Base-by-base conservation (phyloP, 2,888 invertebrate genomes). In the Sisyra nigra region DNA sequence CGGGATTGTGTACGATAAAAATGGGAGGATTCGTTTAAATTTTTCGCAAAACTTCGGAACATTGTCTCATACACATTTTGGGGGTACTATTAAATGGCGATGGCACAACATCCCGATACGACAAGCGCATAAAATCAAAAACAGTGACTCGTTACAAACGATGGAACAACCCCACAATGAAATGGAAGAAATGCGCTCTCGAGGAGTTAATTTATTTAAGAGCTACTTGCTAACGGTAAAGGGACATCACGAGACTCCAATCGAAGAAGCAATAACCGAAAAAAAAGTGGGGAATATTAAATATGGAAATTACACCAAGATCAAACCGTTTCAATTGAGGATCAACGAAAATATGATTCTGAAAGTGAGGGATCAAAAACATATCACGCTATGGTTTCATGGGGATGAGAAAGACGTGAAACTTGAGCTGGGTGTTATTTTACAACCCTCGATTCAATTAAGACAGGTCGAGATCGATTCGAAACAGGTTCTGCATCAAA, bases 11-110 rank as follows among this genome's bases (percentile, higher is more conserved):
- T 40, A 40, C 9, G 40, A 40, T 10, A 29, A 14, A 7, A 31
- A 2, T 9, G 40, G 40, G 2, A 30, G 9, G 9, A 31, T 11
- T 15, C 13, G 10, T 14, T 15, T 40, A 5, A 40, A 40, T 30
- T 40, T 30, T 40, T 40, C 31, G 10, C 40, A 40, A 31, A 40
- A 40, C 13, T 40, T 40, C 13, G 40, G 40, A 7, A 13, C 30
- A 8, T 19, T 11, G 14, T 29, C 30, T 10, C n/a, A 40, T 31
- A 40, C 29, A 3, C 2, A 15, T 1, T 11, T 2, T 18, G 19
- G 19, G n/a, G n/a, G 10, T 9, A 4, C n/a, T 8, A n/a, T 29
- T 14, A 40, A 32, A 40, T 40, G 40, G 40, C 30, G 40, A 6
- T 40, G 40, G 40, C 40, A 40, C 13, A 40, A 40, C 15, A 40